Percentiles rank a stretch among this genome's conserved stretches.
phyloP scores from a whole-genome alignment of 2,113 vertebrate species.

The Aythya baeri region DNA sequence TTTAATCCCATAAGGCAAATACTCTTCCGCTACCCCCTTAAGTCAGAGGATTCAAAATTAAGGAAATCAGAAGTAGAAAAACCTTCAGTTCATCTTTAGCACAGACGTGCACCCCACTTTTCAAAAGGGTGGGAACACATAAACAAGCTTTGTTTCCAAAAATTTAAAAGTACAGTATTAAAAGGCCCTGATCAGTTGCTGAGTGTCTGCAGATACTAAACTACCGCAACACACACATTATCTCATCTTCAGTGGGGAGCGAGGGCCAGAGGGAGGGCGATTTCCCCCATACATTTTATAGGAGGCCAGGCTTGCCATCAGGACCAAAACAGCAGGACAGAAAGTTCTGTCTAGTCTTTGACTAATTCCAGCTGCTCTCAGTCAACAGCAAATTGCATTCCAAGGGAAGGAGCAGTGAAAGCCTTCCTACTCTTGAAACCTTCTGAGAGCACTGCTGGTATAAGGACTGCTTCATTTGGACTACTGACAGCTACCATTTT shows the following conservation, averaged over 20 bases:
- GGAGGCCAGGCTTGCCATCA: background rate
- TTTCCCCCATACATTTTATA: background rate
- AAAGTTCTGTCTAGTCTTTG: background rate
- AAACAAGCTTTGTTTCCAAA: background rate
- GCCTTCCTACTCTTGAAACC: background rate
- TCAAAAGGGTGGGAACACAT: background rate
- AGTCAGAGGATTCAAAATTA: background rate
- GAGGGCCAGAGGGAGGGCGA: background rate
- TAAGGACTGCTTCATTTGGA: background rate
- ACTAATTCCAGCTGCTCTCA: background rate
- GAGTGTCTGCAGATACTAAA: background rate
- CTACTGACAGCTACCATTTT: background rate
- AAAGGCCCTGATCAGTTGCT: background rate
- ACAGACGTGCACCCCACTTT: background rate
- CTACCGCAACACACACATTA: background rate
- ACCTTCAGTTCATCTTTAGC: background rate
- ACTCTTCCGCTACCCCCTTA: background rate
- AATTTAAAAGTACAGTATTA: background rate
- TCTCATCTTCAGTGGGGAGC: background rate
- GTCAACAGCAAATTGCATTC: background rate
- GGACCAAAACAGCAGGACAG: fast-evolving
- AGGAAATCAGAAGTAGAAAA: background rate
- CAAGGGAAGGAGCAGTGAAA: background rate
- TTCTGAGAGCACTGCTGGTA: background rate
- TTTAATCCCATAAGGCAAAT: background rate